Evolutionary conservation across 2,113 vertebrate genomes (phyloP).

Genomic region (Gobiocypris rarus): DNA sequence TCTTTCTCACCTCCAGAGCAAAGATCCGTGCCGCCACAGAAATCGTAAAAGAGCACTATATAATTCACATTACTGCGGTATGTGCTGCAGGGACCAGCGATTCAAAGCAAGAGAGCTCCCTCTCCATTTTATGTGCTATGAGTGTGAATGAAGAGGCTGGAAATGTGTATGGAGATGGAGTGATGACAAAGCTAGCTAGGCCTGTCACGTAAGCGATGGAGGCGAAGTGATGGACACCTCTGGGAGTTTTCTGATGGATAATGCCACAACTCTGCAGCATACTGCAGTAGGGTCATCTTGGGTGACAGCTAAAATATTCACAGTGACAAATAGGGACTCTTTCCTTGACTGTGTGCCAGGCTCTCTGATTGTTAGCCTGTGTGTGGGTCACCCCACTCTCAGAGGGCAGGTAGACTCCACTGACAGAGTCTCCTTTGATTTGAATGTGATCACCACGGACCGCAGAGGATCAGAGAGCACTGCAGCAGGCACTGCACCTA

Average conservation of each 20-base stretch:
- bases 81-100: slow-evolving; percentile 21
- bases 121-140: neutral
- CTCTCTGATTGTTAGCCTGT: neutral
- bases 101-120: slow-evolving; percentile 8
- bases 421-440: neutral
- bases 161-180: slow-evolving; percentile 25
- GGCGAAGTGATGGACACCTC: slow-evolving; percentile 17
- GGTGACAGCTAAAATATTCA: slow-evolving; percentile 22
- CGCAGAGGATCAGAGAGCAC: neutral
- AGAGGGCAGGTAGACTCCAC: slow-evolving; percentile 18
- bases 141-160: slow-evolving; percentile 7
- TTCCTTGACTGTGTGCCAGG: neutral
- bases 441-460: slow-evolving; percentile 4
- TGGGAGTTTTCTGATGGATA: slow-evolving; percentile 33
- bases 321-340: neutral
- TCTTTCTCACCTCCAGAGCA: neutral
- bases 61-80: slow-evolving; percentile 43
- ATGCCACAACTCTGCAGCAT: neutral
- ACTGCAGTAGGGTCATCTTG: neutral
- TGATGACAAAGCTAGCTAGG: slow-evolving; percentile 24
- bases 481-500: neutral
- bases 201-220: slow-evolving; percentile 14
- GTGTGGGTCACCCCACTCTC: neutral
- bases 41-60: slow-evolving; percentile 36
- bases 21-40: neutral